These are phyloP conservation scores for Thereva unica DNA, from an alignment of 2,888 invertebrate genomes.

Conservation along the genomic window DNA sequence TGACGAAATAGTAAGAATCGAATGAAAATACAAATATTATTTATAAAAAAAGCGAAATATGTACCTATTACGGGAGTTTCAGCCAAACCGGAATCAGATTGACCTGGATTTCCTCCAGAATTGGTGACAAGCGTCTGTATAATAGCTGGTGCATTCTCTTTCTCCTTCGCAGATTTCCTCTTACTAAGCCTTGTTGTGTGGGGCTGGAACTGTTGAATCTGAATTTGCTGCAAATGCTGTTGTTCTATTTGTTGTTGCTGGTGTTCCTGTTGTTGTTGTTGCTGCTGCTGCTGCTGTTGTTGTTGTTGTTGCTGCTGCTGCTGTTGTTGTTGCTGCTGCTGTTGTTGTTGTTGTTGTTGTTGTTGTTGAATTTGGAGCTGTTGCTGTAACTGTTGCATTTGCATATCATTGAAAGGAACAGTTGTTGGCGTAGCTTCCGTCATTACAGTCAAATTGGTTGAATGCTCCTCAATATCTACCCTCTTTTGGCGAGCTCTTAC, in stretches of 20 bases:
- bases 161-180: too few relatives aligned
- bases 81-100: too few relatives aligned
- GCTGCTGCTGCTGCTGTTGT: slow-evolving; percentile 47
- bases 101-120: too few relatives aligned
- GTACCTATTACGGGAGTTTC: too few relatives aligned
- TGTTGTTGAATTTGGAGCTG: slow-evolving; percentile 9
- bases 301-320: slow-evolving; percentile 23
- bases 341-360: slow-evolving; percentile 13
- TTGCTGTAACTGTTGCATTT: slow-evolving; percentile 21
- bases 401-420: background rate
- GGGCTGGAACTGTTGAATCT: slow-evolving; percentile 30
- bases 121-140: too few relatives aligned
- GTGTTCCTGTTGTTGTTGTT: slow-evolving; percentile 48
- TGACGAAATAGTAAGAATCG: too few relatives aligned
- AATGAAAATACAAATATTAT: too few relatives aligned
- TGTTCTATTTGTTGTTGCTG: slow-evolving; percentile 31
- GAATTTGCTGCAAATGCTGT: slow-evolving; percentile 37
- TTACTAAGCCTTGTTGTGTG: too few relatives aligned
- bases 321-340: slow-evolving; percentile 29
- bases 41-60: too few relatives aligned
- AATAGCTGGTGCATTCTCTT: too few relatives aligned
- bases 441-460: slow-evolving; percentile 12
- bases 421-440: slow-evolving; percentile 24
- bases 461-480: background rate
- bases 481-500: background rate